Evolutionary conservation across 2,113 vertebrate species (phyloP), one percentile per base, ranked within the genome.

Genomic region (Pardalotus punctatus): DNA sequence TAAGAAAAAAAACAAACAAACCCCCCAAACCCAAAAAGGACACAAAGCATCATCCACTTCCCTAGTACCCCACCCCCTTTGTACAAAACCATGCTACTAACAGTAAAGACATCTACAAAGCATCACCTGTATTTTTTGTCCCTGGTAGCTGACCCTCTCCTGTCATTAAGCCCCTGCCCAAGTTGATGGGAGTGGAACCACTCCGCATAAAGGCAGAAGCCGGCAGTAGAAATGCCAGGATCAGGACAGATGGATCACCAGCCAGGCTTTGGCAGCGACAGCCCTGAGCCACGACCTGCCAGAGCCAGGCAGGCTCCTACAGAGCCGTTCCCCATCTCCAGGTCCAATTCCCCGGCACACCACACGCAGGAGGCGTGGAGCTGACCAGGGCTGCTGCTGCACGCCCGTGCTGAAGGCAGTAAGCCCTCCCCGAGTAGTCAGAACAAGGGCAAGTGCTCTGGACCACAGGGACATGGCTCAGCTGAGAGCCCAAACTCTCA

Each of bases 311-410:
- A 65, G 48, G 12, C 3, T 54, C 40, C 60, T 43, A 28, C 38
- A 27, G 31, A 70, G 42, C 19, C 40, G 9, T 40, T 79, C 13
- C 54, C 47, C 22, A 14, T 6, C 25, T 29, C 86, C 7, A 0
- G 3, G 5, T 10, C 54, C 38, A 36, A 1, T 2, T 50, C 27
- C 54, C 10, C 7, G 1, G 23, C 69, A 11, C 0, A 5, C 10
- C 4, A 1, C 33, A 13, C 0, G 1, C 1, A 3, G 70, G 57
- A 29, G 54, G 42, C 1, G 3, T 4, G 21, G 25, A 72, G 54
- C 36, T 16, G 50, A 17, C 25, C 5, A 2, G 1, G 7, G 21
- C 35, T 73, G 38, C 40, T n/a, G 23, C 4, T 0, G 1, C 20
- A 6, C 13, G 3, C 7, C n/a, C 6, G 2, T 15, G 36, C n/a